Conservation (phyloP, 53 echinoderm and acorn worm species). For the Temnopleurus reevesii region DNA sequence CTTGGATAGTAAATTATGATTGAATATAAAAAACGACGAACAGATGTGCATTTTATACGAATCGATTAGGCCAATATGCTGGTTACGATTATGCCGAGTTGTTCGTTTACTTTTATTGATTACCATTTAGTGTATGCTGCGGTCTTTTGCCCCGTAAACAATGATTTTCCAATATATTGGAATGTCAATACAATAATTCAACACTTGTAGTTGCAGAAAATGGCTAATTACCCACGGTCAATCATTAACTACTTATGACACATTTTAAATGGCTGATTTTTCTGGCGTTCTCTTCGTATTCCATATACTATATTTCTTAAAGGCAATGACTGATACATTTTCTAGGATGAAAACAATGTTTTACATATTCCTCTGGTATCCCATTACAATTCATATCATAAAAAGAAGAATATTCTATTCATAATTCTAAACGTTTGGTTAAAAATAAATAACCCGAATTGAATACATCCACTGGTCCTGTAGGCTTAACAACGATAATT, state of each 20-base stretch:
- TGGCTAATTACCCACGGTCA: not conserved
- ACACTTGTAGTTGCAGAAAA: not conserved
- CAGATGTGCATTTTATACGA: slow-evolving; percentile 3
- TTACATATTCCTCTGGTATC: too few relatives aligned
- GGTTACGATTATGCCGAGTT: not conserved
- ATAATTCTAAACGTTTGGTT: too few relatives aligned
- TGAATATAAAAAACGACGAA: not conserved
- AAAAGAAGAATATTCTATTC: too few relatives aligned
- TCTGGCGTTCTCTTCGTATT: too few relatives aligned
- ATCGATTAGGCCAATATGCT: not conserved
- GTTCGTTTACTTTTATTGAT: slow-evolving; percentile 25
- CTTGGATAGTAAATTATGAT: not conserved
- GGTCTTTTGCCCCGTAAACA: slow-evolving; percentile 48
- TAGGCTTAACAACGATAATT: too few relatives aligned
- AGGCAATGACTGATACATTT: too few relatives aligned
- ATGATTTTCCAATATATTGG: not conserved
- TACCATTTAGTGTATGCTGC: slow-evolving; percentile 21
- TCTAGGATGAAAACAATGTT: too few relatives aligned
- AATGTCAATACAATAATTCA: slow-evolving; percentile 25
- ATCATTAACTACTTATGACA: slow-evolving; percentile 28
- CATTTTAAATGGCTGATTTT: too few relatives aligned
- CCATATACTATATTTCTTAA: too few relatives aligned
- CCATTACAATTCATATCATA: too few relatives aligned
- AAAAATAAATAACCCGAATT: too few relatives aligned
- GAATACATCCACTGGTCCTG: too few relatives aligned